Evolutionary conservation across 1,140 invertebrate species (phyloP).

Genomic region (Tribolium madens): DNA sequence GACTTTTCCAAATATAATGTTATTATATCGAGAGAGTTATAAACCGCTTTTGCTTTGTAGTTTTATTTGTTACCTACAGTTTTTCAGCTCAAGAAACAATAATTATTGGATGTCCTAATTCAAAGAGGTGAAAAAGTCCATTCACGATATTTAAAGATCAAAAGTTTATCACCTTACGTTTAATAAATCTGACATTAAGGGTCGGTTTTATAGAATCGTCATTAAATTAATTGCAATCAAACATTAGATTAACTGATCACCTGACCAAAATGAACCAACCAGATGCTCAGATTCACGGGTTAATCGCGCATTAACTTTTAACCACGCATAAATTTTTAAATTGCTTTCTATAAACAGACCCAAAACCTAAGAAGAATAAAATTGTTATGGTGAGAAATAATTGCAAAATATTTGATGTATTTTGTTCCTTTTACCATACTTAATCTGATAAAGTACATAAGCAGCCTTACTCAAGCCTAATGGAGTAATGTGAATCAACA

Average conservation of each 20-base stretch:
- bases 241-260: too few relatives aligned
- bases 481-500: background rate
- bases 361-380: background rate
- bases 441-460: background rate
- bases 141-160: background rate
- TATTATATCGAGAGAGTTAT: background rate
- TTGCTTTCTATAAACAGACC: too few relatives aligned
- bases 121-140: background rate
- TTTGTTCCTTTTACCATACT: background rate
- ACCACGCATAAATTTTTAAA: too few relatives aligned
- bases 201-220: too few relatives aligned
- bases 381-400: background rate
- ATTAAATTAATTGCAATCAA: too few relatives aligned
- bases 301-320: too few relatives aligned
- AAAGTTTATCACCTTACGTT: background rate
- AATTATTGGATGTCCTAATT: background rate
- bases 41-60: background rate
- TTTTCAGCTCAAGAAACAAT: background rate
- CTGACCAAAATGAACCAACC: too few relatives aligned
- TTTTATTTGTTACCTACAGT: background rate
- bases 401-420: background rate
- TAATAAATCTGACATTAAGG: background rate
- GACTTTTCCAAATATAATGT: constrained; percentile 19
- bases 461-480: background rate
- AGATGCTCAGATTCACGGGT: too few relatives aligned